Conservation (phyloP, 2,113 vertebrate species). For the Lonchura striata region DNA sequence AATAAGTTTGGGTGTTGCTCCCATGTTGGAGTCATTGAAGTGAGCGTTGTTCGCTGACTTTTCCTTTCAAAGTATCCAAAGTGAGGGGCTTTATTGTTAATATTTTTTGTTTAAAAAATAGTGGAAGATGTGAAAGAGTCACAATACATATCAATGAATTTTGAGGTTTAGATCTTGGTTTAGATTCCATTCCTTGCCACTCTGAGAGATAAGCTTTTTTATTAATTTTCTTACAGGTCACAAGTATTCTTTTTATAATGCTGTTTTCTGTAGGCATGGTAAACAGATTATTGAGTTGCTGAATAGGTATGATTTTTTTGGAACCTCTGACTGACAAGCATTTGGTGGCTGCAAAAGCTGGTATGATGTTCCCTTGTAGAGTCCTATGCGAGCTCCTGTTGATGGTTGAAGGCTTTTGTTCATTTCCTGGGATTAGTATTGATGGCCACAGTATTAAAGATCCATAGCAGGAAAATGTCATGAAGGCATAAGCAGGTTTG, state of each 20-base stretch:
- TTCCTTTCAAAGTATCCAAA: not conserved
- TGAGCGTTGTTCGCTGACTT: not conserved
- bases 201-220: not conserved
- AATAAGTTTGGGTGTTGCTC: not conserved
- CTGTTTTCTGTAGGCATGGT: not conserved
- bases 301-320: not conserved
- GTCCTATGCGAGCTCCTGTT: fast-evolving
- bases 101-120: not conserved
- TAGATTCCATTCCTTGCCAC: not conserved
- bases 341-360: not conserved
- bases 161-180: not conserved
- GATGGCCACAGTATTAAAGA: not conserved
- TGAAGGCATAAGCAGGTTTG: not conserved
- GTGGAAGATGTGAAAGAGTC: not conserved
- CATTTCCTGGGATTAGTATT: not conserved
- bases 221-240: not conserved
- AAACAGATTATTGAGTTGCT: not conserved
- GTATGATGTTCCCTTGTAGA: not conserved
- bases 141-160: not conserved
- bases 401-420: not conserved
- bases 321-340: not conserved
- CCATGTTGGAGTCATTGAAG: not conserved
- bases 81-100: not conserved
- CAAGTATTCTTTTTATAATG: not conserved
- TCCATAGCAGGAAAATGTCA: not conserved